These are phyloP conservation scores for Hydropsyche tenuis DNA, from an alignment of 1,140 invertebrate species.

Conservation along the genomic window DNA sequence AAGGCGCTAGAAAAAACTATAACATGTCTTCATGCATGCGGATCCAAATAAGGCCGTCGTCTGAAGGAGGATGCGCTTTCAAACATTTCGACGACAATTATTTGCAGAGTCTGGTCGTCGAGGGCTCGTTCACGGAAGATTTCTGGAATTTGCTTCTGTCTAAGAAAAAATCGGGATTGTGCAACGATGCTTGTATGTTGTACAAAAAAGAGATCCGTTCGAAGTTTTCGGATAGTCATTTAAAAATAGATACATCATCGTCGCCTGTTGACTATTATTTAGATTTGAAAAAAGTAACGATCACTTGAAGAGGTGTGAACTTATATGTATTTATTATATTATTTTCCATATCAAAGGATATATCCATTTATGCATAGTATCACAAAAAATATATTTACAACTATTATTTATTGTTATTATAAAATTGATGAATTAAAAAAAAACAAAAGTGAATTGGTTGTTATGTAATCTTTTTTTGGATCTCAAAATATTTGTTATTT, in stretches of 20 bases:
- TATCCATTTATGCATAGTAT: too few relatives aligned
- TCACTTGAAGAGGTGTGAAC: not conserved
- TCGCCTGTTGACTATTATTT: constrained; percentile 44
- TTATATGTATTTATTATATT: not conserved
- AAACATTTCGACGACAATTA: constrained; percentile 63
- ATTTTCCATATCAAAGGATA: not conserved
- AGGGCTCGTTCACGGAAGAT: constrained; percentile 37
- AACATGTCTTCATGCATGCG: constrained; percentile 62
- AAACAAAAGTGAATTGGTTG: too few relatives aligned
- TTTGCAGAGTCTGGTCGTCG: constrained; percentile 57
- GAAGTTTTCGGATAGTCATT: not conserved
- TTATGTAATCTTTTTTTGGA: too few relatives aligned
- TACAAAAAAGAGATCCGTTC: constrained; percentile 42
- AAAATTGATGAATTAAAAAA: too few relatives aligned
- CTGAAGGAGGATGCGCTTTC: constrained; percentile 69
- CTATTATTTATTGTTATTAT: too few relatives aligned
- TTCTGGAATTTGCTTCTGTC: constrained; percentile 35
- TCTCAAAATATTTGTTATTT: too few relatives aligned
- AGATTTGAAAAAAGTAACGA: constrained; percentile 32
- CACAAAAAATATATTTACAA: too few relatives aligned
- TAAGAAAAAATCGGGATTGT: constrained; percentile 27
- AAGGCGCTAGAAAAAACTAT: constrained; percentile 71
- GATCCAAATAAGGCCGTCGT: constrained; percentile 62
- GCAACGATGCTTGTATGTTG: constrained; percentile 37
- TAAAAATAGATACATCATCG: not conserved